Percentiles rank a stretch among this genome's conserved stretches.
These are phyloP conservation scores for Drosophila bunnanda DNA, from an alignment of 2,888 invertebrate genomes.

Conservation along the genomic window DNA sequence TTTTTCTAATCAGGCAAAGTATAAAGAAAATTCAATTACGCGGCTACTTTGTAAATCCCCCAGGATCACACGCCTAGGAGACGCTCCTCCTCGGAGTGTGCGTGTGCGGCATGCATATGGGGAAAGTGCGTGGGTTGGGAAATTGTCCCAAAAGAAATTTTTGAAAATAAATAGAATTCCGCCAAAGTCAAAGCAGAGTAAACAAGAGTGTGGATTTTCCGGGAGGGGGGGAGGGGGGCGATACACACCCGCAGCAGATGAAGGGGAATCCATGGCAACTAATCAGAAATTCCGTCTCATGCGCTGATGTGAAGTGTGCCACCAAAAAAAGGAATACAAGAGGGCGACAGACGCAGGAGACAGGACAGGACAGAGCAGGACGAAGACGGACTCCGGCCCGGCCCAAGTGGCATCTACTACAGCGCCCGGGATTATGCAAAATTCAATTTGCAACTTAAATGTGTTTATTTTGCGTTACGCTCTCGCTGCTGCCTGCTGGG, in stretches of 20 bases:
- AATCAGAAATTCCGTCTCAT: conserved; percentile 77
- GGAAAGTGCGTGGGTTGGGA: conserved; percentile 35
- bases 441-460: conserved; percentile 84
- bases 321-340: conserved; percentile 34
- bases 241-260: background rate
- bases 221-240: too few species aligned
- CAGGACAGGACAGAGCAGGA: conserved; percentile 22
- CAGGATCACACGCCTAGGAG: conserved; percentile 68
- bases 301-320: conserved; percentile 60
- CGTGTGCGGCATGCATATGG: conserved; percentile 45
- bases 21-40: conserved; percentile 80
- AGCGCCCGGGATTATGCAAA: conserved; percentile 78
- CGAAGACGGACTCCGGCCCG: conserved; percentile 33
- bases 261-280: conserved; percentile 68
- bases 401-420: conserved; percentile 34
- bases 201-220: conserved; percentile 46
- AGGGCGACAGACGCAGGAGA: conserved; percentile 26
- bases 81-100: background rate
- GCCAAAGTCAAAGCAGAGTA: conserved; percentile 76
- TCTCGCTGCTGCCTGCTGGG: conserved; percentile 50
- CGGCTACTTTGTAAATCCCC: conserved; percentile 76
- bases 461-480: conserved; percentile 83
- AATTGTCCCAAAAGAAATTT: conserved; percentile 71
- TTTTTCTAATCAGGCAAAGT: conserved; percentile 75
- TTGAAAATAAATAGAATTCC: conserved; percentile 78